Evolutionary conservation across 2,113 vertebrate species (phyloP), one percentile per base, ranked within the genome.

Genomic region (Lutjanus erythropterus): DNA sequence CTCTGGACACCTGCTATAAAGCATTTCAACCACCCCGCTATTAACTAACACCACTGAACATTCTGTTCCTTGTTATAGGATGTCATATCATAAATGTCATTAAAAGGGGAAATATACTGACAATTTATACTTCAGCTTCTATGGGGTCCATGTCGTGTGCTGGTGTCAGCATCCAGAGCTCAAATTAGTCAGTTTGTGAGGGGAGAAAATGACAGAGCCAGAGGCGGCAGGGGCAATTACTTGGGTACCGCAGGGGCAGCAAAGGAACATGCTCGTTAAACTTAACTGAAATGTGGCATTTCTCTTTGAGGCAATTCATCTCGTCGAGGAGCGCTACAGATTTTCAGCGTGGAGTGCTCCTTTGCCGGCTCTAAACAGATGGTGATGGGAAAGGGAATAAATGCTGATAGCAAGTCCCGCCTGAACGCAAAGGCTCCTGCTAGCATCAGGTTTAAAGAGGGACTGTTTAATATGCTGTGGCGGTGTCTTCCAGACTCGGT

Each of bases 1-100:
- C 86, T 81, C 86, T 58, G 73, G 83, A 85, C 60, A 66, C 46
- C 60, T 46, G 49, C 84, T 86, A 60, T 77, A 78, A 88, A 88
- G 50, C 80, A 58, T 75, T 56, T 64, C 44, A 78, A 72, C 66
- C 44, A 65, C 41, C 41, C 7, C 29, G 19, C 58, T 73, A 77
- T 85, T 89, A 88, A 84, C 71, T 33, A 78, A 70, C 69, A 49
- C 62, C 66, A 29, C 53, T 18, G 60, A 78, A 73, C 61, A 78
- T 76, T 86, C 53, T 71, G 73, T 46, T 72, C 39, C 50, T 73
- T 52, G 49, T 82, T 73, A 75, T 39, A 61, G 19, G 52, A 71
- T 9, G 74, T 77, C 55, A 47, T 19, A 55, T 70, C 59, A 77
- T 78, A 60, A 74, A 77, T 49, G 60, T 44, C 15, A 80, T 70